Evolutionary conservation across 2,113 vertebrate species (phyloP), one percentile per base, ranked within the genome.

Genomic region (Indicator indicator): DNA sequence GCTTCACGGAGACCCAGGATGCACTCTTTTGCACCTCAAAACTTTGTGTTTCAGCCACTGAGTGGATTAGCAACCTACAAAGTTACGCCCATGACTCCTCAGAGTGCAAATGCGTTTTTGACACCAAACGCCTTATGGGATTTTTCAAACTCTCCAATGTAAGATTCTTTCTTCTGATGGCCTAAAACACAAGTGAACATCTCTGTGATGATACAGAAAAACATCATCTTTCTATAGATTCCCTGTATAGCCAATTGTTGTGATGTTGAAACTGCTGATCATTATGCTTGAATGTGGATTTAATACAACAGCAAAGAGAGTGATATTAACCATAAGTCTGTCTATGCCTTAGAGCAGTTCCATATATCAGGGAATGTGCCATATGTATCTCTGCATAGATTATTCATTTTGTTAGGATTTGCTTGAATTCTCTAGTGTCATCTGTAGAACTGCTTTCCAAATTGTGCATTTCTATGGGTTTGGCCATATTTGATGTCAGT

Each of bases 11-110:
- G 92, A 69, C 92, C 88, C 40, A 97, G 96, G 86, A 95, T 67
- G 8, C 67, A 75, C 1, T 99, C 99, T 19, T 99, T 99, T 84
- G 99, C 99, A 10, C 99, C 99, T 15, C 56, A 98, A 6, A 98
- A 98, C 91, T 99, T 99, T 63, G 70, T 98, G 30, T 99, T 99
- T 95, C 98, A 98, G 85, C 98, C 99, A 9, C 96, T 98, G 6
- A 90, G n/a, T 56, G 99, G 98, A 40, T 92, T 99, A 70, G 94
- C 95, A 0, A 83, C 93, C 36, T 99, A 99, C 77, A 97, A 97
- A 91, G 97, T 98, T 30, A 97, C 96, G 16, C 98, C 99, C 19
- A 97, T 99, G 95, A 98, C 98, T 42, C 99, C 98, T 69, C 97
- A 96, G 50, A 98, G 98, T 30, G 98, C 98, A 14, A 93, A 95